Conservation (phyloP, 2,797 vertebrate genomes). For the Arrhamphus sclerolepis region DNA sequence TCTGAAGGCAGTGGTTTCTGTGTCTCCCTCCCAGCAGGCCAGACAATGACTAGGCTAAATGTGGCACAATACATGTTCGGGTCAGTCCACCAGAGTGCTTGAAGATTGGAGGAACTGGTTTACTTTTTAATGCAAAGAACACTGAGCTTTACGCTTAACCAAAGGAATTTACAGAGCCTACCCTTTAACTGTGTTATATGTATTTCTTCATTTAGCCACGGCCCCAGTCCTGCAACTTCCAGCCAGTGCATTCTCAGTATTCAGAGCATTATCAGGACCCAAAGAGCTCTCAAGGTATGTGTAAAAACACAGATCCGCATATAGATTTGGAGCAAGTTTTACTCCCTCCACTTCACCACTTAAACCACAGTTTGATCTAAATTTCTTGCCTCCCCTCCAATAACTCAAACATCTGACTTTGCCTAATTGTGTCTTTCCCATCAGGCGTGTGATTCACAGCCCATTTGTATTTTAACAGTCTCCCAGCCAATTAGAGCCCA, state of each 20-base stretch:
- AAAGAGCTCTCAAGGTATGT: constrained; percentile 95
- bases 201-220: constrained; percentile 83
- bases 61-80: constrained; percentile 71
- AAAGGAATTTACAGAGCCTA: neutral
- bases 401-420: constrained; percentile 47
- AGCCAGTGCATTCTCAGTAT: constrained; percentile 90
- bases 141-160: neutral
- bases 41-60: constrained; percentile 77
- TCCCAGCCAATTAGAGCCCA: constrained; percentile 61
- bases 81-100: constrained; percentile 36
- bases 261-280: constrained; percentile 93
- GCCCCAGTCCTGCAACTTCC: constrained; percentile 91
- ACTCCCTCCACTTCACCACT: constrained; percentile 14
- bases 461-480: constrained; percentile 60
- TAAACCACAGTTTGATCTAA: constrained; percentile 41
- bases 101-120: neutral
- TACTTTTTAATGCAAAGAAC: constrained; percentile 9
- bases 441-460: constrained; percentile 66
- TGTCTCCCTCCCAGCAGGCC: constrained; percentile 60
- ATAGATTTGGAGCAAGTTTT: constrained; percentile 13
- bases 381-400: constrained; percentile 31
- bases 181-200: constrained; percentile 12
- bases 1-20: constrained; percentile 74
- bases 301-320: constrained; percentile 14
- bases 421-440: constrained; percentile 68